These are phyloP conservation scores for Brachypterus glaber DNA, from an alignment of 2,888 invertebrate genomes.

Conservation along the genomic window DNA sequence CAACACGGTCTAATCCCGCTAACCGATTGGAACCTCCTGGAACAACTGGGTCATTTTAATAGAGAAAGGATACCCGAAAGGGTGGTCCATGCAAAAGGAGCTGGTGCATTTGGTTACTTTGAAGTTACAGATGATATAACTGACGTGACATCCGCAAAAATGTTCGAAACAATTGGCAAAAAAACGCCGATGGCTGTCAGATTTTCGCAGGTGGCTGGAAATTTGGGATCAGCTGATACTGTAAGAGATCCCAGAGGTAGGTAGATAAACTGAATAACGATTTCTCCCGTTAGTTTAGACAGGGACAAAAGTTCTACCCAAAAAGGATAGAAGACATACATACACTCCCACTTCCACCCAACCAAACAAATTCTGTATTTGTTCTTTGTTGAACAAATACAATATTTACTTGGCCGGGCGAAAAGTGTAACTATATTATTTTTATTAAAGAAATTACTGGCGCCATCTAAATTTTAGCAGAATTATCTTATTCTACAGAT, in stretches of 20 bases:
- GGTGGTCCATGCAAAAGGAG: constrained; percentile 83
- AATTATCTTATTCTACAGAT: no score
- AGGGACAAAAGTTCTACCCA: no score
- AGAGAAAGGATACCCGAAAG: constrained; percentile 88
- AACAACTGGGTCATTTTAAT: constrained; percentile 69
- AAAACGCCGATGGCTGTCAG: constrained; percentile 63
- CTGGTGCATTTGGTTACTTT: constrained; percentile 73
- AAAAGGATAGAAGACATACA: no score
- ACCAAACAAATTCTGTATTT: no score
- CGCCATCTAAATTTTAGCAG: no score
- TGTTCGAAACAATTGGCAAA: constrained; percentile 69
- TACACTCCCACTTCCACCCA: no score
- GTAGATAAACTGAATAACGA: no score
- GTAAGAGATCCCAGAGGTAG: constrained; percentile 66
- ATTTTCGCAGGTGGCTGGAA: constrained; percentile 76
- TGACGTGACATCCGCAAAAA: constrained; percentile 63
- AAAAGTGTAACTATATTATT: no score
- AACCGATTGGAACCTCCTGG: constrained; percentile 68
- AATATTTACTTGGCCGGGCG: no score
- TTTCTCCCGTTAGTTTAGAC: no score
- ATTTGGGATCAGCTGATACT: constrained; percentile 80
- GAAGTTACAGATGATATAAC: constrained; percentile 71
- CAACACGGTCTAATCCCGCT: constrained; percentile 73
- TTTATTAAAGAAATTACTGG: no score
- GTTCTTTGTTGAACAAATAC: no score